Percentiles rank a stretch among this genome's conserved stretches.
phyloP scores from a whole-genome alignment of 2,888 invertebrate species.

The Tholera decimalis region DNA sequence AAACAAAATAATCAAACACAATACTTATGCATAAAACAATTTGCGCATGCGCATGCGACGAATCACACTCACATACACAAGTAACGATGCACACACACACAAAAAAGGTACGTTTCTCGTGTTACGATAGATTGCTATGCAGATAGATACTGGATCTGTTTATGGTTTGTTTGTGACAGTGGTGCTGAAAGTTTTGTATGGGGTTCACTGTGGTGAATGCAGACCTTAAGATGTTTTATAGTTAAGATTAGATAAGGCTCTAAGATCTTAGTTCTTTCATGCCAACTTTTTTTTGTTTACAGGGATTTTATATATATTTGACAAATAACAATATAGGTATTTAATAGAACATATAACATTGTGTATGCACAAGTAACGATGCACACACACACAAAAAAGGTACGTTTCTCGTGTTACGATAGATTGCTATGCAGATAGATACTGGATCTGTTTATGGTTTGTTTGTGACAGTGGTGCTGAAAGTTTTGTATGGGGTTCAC shows the following conservation, averaged over 20 bases:
- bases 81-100: constrained; percentile 39
- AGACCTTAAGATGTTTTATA: not conserved
- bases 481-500: constrained; percentile 47
- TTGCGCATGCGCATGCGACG: constrained; percentile 58
- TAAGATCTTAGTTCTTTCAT: too few species aligned
- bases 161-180: constrained; percentile 67
- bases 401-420: constrained; percentile 75
- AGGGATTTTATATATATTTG: too few species aligned
- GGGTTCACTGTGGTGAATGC: not conserved
- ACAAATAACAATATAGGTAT: too few species aligned
- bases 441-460: constrained; percentile 70
- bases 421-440: constrained; percentile 70
- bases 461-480: constrained; percentile 63
- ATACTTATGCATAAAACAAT: constrained; percentile 56
- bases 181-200: constrained; percentile 63
- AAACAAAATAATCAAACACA: constrained; percentile 39
- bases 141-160: constrained; percentile 69
- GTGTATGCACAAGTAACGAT: constrained; percentile 5
- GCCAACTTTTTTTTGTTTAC: too few species aligned
- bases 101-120: constrained; percentile 72
- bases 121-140: constrained; percentile 73
- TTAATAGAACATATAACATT: too few species aligned
- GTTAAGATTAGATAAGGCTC: too few species aligned
- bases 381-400: constrained; percentile 62
- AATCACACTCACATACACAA: constrained; percentile 35